These are phyloP conservation scores for Bilobella aurantiaca DNA, from an alignment of 1,140 invertebrate genomes.

Conservation along the genomic window DNA sequence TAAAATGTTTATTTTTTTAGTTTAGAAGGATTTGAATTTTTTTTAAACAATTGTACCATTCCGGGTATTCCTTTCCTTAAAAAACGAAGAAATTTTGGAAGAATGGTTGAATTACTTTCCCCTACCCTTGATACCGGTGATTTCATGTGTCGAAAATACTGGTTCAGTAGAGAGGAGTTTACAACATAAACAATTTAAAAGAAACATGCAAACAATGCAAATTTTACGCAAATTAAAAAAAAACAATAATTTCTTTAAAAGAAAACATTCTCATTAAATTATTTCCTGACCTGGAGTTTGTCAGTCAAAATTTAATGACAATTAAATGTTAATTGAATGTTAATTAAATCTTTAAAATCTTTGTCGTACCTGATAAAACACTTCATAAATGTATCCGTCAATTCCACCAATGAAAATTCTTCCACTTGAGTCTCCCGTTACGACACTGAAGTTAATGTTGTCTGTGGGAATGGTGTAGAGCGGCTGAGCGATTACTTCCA, in stretches of 20 bases:
- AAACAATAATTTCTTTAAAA: too few species aligned
- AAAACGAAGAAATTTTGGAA: constrained; percentile 54
- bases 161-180: not conserved
- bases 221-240: not conserved
- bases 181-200: not conserved
- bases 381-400: constrained; percentile 91
- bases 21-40: too few species aligned
- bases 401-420: constrained; percentile 89
- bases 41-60: too few species aligned
- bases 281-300: too few species aligned
- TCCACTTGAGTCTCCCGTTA: constrained; percentile 68
- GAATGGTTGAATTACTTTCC: not conserved
- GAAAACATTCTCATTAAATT: too few species aligned
- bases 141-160: not conserved
- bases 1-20: too few species aligned
- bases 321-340: too few species aligned
- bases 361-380: constrained; percentile 84
- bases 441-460: constrained; percentile 71
- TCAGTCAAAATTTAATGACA: too few species aligned
- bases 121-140: not conserved
- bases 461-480: constrained; percentile 87
- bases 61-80: not conserved
- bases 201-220: not conserved
- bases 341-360: too few species aligned
- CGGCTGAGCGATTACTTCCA: constrained; percentile 85